These are phyloP conservation scores for Pseudoips prasinana DNA, from an alignment of 2,888 invertebrate genomes.

Conservation along the genomic window DNA sequence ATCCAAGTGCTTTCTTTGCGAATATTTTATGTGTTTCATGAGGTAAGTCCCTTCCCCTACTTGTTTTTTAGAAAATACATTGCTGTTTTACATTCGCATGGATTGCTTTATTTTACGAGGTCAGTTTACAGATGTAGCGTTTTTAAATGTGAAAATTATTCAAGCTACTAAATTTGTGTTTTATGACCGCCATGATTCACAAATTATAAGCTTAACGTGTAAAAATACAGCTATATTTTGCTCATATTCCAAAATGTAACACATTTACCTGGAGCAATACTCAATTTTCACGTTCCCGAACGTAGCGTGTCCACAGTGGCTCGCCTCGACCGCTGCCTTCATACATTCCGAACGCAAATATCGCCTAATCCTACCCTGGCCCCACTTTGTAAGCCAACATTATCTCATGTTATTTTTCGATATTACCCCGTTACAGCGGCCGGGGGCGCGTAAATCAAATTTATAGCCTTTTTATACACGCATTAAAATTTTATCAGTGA, in stretches of 20 bases:
- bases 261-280: not conserved
- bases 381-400: constrained; percentile 71
- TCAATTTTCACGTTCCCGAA: not conserved
- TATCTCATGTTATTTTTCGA: constrained; percentile 79
- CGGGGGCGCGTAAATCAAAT: constrained; percentile 77
- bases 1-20: constrained; percentile 53
- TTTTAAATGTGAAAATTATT: no score
- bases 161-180: constrained; percentile 3
- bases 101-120: constrained; percentile 1
- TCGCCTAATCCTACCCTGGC: constrained; percentile 56
- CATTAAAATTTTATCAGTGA: constrained; percentile 79
- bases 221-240: not conserved
- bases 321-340: constrained; percentile 14
- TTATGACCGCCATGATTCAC: no score
- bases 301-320: not conserved
- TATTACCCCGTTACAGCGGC: constrained; percentile 76
- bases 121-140: no score
- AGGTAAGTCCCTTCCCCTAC: constrained; percentile 38
- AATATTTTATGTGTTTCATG: constrained; percentile 49
- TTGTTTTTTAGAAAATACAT: constrained; percentile 30
- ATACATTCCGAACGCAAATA: constrained; percentile 48
- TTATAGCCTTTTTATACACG: constrained; percentile 79
- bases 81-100: constrained; percentile 9
- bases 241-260: not conserved
- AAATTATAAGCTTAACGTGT: no score